A percentile compares a stretch with the other conserved stretches of the same genome.
Evolutionary conservation across 2,113 vertebrate genomes (phyloP).

Genomic region (Meleagris gallopavo): DNA sequence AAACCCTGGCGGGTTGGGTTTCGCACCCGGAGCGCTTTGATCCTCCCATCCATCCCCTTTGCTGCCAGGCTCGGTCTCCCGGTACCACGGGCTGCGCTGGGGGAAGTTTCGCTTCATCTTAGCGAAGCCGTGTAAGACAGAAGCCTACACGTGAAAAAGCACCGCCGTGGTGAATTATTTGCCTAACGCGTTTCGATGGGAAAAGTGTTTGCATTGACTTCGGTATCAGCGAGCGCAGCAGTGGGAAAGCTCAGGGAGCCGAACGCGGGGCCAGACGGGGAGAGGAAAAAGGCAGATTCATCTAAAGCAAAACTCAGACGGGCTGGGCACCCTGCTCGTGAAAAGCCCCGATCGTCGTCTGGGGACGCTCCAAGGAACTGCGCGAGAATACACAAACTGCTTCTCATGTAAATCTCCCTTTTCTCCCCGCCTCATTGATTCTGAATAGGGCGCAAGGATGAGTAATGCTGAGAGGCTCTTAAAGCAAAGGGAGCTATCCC

Average conservation of each 20-base stretch:
- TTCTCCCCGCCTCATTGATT: not conserved
- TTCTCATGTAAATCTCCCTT: not conserved
- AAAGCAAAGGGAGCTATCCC: not conserved
- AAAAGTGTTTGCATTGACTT: not conserved
- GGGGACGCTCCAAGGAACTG: not conserved
- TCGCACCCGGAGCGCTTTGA: accelerated
- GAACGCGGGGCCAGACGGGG: not conserved
- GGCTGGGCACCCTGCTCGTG: not conserved
- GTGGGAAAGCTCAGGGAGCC: too few relatives aligned
- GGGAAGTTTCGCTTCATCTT: not conserved
- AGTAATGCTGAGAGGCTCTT: not conserved
- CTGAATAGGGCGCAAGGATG: not conserved
- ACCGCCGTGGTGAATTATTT: not conserved
- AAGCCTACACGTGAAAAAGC: not conserved
- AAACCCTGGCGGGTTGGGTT: not conserved
- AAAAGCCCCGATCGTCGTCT: not conserved
- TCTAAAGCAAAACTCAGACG: not conserved
- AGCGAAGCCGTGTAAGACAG: not conserved
- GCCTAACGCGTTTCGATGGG: not conserved
- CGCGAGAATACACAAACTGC: not conserved
- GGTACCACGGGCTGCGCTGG: not conserved
- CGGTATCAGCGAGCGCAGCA: too few relatives aligned
- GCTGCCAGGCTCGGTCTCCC: not conserved
- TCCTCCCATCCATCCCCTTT: not conserved
- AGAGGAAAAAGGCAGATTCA: not conserved